Conservation (phyloP, 2,888 invertebrate genomes). For the Scaptomyza reducta region DNA sequence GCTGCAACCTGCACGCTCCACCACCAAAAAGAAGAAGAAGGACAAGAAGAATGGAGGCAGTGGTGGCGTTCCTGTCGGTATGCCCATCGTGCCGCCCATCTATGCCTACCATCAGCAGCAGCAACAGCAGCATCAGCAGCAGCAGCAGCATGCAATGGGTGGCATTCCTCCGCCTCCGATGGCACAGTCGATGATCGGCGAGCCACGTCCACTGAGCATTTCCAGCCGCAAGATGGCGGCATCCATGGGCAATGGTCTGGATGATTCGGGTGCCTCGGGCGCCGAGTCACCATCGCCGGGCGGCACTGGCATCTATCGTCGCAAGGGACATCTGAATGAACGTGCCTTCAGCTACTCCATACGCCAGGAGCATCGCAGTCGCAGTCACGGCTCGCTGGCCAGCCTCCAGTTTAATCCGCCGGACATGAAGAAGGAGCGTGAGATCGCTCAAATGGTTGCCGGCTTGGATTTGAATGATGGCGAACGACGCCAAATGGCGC, state of each 20-base stretch:
- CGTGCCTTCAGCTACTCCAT: constrained; percentile 97
- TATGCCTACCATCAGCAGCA: constrained; percentile 84
- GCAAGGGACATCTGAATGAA: constrained; percentile 96
- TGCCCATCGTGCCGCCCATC: constrained; percentile 85
- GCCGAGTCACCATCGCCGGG: constrained; percentile 86
- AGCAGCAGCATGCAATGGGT: constrained; percentile 56
- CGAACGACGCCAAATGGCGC: constrained; percentile 81
- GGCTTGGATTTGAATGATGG: constrained; percentile 93
- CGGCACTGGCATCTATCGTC: constrained; percentile 93
- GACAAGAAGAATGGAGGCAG: constrained; percentile 81
- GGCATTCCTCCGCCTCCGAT: constrained; percentile 80
- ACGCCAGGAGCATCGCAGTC: constrained; percentile 95
- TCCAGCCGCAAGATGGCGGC: constrained; percentile 88
- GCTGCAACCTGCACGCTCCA: constrained; percentile 87
- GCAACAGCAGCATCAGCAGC: constrained; percentile 30
- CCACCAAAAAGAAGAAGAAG: constrained; percentile 85
- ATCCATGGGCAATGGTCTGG: constrained; percentile 87
- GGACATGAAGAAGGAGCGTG: constrained; percentile 94
- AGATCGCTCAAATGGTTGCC: constrained; percentile 97
- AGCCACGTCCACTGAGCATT: constrained; percentile 85
- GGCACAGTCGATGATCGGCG: constrained; percentile 87
- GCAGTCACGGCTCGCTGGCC: constrained; percentile 95
- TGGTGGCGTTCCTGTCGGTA: constrained; percentile 83
- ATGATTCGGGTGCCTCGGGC: constrained; percentile 84
- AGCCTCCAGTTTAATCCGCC: constrained; percentile 95